Evolutionary conservation across 1,140 invertebrate genomes (phyloP).

Genomic region (Formica selysi): DNA sequence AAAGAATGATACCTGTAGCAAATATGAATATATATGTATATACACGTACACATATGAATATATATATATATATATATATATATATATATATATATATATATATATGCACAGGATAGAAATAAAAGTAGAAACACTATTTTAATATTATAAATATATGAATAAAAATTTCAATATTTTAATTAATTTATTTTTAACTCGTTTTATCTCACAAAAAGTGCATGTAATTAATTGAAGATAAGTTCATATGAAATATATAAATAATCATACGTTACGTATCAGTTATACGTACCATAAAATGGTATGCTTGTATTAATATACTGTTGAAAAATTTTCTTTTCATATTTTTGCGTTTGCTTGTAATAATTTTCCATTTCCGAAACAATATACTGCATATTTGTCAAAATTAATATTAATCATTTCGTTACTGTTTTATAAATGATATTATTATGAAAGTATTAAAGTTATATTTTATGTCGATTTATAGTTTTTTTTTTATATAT

Average conservation of each 20-base stretch:
- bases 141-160: too few species aligned
- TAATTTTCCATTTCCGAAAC: constrained; percentile 69
- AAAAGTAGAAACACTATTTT: too few species aligned
- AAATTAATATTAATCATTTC: constrained; percentile 6
- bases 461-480: too few species aligned
- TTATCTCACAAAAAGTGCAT: too few species aligned
- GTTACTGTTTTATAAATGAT: constrained; percentile 15
- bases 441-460: background rate
- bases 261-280: background rate
- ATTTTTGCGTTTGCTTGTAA: constrained; percentile 35
- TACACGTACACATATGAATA: too few species aligned
- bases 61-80: too few species aligned
- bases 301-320: constrained; percentile 63
- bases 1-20: constrained; percentile 27
- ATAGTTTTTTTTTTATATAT: background rate
- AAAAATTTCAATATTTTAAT: background rate
- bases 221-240: too few species aligned
- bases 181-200: background rate
- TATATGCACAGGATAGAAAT: too few species aligned
- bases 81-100: too few species aligned
- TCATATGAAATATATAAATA: too few species aligned
- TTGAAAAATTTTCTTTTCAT: constrained; percentile 65
- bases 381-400: constrained; percentile 26
- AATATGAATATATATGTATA: background rate
- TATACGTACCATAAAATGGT: constrained; percentile 60